Conservation (phyloP, 2,888 invertebrate species). For the Neelides folsomi region DNA sequence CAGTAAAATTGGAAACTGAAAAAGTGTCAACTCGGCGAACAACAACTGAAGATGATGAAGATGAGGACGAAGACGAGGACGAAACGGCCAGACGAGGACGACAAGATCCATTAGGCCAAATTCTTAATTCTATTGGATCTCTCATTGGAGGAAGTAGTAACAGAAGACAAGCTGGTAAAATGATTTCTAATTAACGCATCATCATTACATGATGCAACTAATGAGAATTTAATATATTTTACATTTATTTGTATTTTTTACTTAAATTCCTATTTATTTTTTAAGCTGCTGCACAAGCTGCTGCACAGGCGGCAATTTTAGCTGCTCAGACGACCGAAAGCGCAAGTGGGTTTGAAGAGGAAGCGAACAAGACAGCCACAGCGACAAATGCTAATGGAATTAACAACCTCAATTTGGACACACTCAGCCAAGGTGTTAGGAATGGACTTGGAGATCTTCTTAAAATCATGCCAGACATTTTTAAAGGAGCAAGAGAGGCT, state of each 20-base stretch:
- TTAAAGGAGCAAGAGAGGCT: constrained; percentile 27
- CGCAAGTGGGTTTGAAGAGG: constrained; percentile 20
- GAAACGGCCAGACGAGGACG: not conserved
- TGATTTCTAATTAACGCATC: too few species aligned
- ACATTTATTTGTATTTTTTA: too few species aligned
- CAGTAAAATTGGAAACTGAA: not conserved
- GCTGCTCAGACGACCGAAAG: constrained; percentile 10
- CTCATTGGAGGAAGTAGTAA: too few species aligned
- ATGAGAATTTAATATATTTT: too few species aligned
- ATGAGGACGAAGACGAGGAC: constrained; percentile 14
- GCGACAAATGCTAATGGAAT: constrained; percentile 8
- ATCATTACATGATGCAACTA: too few species aligned
- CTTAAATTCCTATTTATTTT: too few species aligned
- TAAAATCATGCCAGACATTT: constrained; percentile 29
- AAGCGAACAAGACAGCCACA: constrained; percentile 2
- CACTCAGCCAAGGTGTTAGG: constrained; percentile 14
- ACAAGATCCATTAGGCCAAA: too few species aligned
- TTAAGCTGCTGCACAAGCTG: not conserved
- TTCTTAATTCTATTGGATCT: too few species aligned
- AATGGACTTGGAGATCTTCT: constrained; percentile 25
- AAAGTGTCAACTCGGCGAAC: not conserved
- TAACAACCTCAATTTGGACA: constrained; percentile 10
- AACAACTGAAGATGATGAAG: constrained; percentile 13
- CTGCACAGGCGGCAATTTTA: constrained; percentile 2
- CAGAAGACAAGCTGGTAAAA: too few species aligned